Base-by-base conservation (phyloP, 2,888 invertebrate genomes). In the Galerucella pusilla region DNA sequence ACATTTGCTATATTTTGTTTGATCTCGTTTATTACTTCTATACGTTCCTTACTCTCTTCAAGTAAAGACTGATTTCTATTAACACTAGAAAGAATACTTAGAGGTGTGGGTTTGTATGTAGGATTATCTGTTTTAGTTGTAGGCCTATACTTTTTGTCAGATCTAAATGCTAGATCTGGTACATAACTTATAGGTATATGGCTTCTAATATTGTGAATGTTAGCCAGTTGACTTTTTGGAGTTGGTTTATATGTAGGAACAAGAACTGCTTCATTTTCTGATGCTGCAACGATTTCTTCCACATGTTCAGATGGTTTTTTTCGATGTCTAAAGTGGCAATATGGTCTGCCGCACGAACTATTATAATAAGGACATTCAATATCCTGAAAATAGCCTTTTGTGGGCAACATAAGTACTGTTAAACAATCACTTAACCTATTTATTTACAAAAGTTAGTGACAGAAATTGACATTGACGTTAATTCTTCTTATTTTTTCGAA, bases 241-340 rank as follows among this genome's bases (percentile, higher is more conserved):
- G 88, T 88, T 61, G 88, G 88, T 79, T 87, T 87, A 75, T 88
- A 88, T 20, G 87, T 87, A 61, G 88, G 88, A 73, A 87, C 81
- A 64, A 80, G 63, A 88, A 87, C 88, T 88, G 66, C 71, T 46
- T 77, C 77, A 73, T 81, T 79, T 82, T 90, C 88, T 76, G 90
- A 85, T 63, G 88, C 88, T 74, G 89, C 88, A 78, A 87, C 87
- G 76, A 84, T 77, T 74, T 87, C 85, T 79, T 86, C 88, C 77
- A 87, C 87, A 77, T 84, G 83, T 90, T 94, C 94, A 67, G 82
- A 81, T 11, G 76, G 81, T 89, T 92, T 93, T 84, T 92, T 93
- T 80, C 92, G 90, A 88, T 97, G 97, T 85, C 94, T 93, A 88
- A 95, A 97, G 89, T 97, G 97, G 89, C 97, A 97, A 88, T 97